Evolutionary conservation across 2,113 vertebrate species (phyloP), one percentile per base, ranked within the genome.

Genomic region (Probosciger aterrimus): DNA sequence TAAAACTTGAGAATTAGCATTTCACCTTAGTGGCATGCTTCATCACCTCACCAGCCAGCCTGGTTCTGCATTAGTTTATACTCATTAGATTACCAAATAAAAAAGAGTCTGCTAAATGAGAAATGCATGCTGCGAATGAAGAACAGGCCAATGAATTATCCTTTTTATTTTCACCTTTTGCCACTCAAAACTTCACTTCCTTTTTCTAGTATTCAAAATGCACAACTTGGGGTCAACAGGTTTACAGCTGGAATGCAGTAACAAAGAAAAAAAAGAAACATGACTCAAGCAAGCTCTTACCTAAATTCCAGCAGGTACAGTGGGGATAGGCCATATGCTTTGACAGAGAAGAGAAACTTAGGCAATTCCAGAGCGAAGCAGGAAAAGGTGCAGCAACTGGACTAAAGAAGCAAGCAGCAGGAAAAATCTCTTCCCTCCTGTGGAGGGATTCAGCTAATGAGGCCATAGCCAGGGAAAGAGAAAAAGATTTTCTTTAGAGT

Each of bases 391-490:
- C 94, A 96, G 80, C 85, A 92, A 70, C 76, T 91, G 90, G 73
- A 76, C 69, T 96, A 96, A 94, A 93, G 94, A 84, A 95, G 90
- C 73, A 96, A 93, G 65, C 84, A 96, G 93, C 84, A 88, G 75
- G 88, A 82, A 95, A 95, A 92, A 55, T 76, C 64, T 93, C 86
- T 67, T 78, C 93, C 89, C 89, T 92, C 78, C 79, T 64, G 67
- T 1, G 4, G 69, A 96, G 93, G 90, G 84, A 94, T 91, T 95
- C 79, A 85, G 94, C 55, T 95, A 93, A 75, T 30, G 41, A 97
- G 47, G 64, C 22, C 92, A 95, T 28, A 93, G 23, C 35, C 68
- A 93, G 37, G 67, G 82, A 95, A 67, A 90, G n/a, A 95, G 41
- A 93, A 84, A 89, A 94, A 82, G 7, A 92, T 43, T 70, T 90